phyloP scores from a whole-genome alignment of 2,113 vertebrate genomes.

The Macquaria ambigua region DNA sequence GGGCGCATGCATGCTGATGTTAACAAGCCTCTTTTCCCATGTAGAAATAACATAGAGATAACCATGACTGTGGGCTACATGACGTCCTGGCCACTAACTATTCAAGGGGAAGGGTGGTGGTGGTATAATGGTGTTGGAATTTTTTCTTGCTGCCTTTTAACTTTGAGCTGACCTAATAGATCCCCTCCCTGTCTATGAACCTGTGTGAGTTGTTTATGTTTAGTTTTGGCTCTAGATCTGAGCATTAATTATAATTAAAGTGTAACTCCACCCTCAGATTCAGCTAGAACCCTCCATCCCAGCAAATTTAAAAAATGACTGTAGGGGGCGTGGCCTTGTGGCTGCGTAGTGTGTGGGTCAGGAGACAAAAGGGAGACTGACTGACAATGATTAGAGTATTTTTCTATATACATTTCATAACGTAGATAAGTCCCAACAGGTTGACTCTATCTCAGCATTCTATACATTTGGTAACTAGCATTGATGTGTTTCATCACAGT shows the following conservation, averaged over 20 bases:
- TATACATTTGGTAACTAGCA: too few species aligned
- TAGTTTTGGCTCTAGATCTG: not conserved
- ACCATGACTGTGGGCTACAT: slow-evolving; percentile 61
- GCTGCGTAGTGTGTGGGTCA: too few species aligned
- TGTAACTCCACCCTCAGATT: too few species aligned
- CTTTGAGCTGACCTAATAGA: not conserved
- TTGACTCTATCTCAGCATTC: too few species aligned
- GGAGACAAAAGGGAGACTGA: too few species aligned
- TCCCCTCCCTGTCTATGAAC: not conserved
- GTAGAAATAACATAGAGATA: slow-evolving; percentile 37
- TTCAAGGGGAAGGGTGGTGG: slow-evolving; percentile 64
- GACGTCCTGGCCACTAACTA: slow-evolving; percentile 71
- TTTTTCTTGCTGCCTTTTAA: slow-evolving; percentile 3
- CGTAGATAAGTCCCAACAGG: too few species aligned
- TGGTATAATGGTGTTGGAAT: not conserved
- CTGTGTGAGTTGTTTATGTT: not conserved
- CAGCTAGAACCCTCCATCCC: too few species aligned
- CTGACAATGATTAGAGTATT: too few species aligned
- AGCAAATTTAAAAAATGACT: too few species aligned
- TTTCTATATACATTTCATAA: too few species aligned
- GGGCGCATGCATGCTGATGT: slow-evolving; percentile 71
- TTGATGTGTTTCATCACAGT: too few species aligned
- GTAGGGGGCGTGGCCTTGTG: too few species aligned
- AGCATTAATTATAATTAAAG: not conserved
- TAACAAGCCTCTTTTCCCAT: slow-evolving; percentile 51